Percentiles rank a stretch among this genome's conserved stretches.
phyloP scores from a whole-genome alignment of 2,113 vertebrate genomes.

The Casuarius casuarius region DNA sequence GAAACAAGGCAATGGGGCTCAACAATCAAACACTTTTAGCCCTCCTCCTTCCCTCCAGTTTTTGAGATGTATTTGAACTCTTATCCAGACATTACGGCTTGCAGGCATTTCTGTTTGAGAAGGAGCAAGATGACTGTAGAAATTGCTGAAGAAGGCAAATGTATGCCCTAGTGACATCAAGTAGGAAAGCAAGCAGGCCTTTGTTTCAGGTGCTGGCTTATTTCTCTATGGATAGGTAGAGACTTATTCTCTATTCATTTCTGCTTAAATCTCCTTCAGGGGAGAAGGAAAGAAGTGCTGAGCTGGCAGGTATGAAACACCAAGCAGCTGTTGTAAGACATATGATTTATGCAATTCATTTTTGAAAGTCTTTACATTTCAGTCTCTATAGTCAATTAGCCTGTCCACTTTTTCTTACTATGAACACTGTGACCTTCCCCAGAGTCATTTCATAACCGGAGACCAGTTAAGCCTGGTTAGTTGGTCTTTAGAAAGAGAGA shows the following conservation, averaged over 20 bases:
- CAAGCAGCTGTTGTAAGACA: neutral
- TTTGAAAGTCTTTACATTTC: neutral
- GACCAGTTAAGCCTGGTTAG: neutral
- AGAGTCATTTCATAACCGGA: neutral
- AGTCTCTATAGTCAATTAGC: neutral
- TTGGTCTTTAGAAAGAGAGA: neutral
- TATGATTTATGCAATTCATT: neutral
- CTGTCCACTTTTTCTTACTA: neutral
- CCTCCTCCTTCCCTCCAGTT: fast-evolving
- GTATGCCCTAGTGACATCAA: fast-evolving
- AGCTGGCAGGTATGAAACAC: neutral
- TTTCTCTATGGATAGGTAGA: neutral
- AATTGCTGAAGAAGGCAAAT: neutral
- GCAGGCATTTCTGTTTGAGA: neutral
- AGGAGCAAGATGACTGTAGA: neutral
- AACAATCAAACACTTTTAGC: neutral
- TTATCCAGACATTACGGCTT: neutral
- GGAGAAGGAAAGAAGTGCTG: neutral
- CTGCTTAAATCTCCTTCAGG: neutral
- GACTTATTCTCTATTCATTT: neutral
- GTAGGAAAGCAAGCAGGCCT: neutral
- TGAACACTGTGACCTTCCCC: neutral
- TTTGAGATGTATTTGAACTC: neutral
- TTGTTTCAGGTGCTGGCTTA: neutral
- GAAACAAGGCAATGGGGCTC: neutral